phyloP scores from a whole-genome alignment of 1,140 invertebrate species.

The Saccostrea echinata region DNA sequence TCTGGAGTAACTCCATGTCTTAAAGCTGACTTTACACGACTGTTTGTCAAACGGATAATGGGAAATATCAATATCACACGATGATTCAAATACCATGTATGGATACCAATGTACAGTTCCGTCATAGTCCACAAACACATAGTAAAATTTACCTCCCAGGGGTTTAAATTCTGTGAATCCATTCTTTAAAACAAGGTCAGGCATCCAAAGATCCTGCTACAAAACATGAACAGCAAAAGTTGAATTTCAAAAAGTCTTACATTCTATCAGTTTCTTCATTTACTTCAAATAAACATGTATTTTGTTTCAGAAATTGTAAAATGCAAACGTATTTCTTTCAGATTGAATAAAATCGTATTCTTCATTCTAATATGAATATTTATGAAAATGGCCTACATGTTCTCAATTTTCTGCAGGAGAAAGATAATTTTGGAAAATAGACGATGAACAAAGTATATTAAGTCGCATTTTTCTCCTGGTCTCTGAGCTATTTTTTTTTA shows the following conservation, averaged over 20 bases:
- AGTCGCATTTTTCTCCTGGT: too few species aligned
- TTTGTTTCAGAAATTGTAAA: neutral
- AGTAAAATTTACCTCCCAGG: conserved; percentile 14
- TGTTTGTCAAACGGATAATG: conserved; percentile 22
- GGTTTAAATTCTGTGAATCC: neutral
- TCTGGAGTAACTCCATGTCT: neutral
- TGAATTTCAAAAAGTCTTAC: neutral
- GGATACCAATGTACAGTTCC: neutral
- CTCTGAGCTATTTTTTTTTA: too few species aligned
- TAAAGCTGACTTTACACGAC: neutral
- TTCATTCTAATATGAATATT: neutral
- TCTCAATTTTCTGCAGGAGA: too few species aligned
- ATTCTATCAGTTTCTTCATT: neutral
- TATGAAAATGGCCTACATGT: too few species aligned
- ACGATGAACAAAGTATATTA: too few species aligned
- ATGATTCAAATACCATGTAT: conserved; percentile 4
- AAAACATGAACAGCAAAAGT: neutral
- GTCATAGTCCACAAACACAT: neutral
- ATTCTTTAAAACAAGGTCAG: conserved; percentile 22
- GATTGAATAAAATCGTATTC: neutral
- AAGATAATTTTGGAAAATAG: too few species aligned
- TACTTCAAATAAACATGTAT: too few species aligned
- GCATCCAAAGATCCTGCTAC: conserved; percentile 7
- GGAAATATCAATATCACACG: neutral
- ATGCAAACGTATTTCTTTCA: neutral